phyloP scores from a whole-genome alignment of 2,797 vertebrate genomes.

The Ficedula albicollis region DNA sequence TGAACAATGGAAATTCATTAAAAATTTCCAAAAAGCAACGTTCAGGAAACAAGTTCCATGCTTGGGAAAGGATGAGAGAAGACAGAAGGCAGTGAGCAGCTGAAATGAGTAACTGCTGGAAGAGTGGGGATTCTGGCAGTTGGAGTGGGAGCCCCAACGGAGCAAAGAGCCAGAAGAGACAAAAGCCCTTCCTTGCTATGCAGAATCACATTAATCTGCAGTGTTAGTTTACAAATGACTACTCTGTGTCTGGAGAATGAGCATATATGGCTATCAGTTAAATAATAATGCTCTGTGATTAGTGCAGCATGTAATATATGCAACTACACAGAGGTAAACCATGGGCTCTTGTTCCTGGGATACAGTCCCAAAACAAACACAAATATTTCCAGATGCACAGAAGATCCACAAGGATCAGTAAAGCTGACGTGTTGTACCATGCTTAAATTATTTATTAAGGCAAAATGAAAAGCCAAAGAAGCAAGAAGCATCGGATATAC shows the following conservation, averaged over 20 bases:
- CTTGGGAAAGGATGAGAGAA: not conserved
- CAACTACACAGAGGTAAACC: not conserved
- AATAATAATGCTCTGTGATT: not conserved
- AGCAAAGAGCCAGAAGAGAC: not conserved
- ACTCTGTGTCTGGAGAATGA: not conserved
- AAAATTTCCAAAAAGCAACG: not conserved
- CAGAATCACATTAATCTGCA: not conserved
- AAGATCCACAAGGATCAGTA: not conserved
- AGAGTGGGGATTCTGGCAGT: not conserved
- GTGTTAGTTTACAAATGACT: not conserved
- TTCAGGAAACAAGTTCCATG: not conserved
- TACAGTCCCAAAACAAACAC: not conserved
- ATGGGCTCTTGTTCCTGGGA: not conserved
- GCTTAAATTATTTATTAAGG: not conserved
- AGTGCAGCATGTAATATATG: not conserved
- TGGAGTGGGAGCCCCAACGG: accelerated
- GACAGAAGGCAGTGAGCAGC: not conserved
- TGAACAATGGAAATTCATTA: not conserved
- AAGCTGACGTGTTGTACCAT: not conserved
- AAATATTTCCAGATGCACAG: not conserved
- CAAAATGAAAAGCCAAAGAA: not conserved
- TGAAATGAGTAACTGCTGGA: not conserved
- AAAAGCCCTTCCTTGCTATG: not conserved
- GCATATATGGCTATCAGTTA: not conserved
- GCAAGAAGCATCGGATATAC: not conserved